Conservation (phyloP, 2,797 vertebrate genomes). For the Hemibagrus guttatus region DNA sequence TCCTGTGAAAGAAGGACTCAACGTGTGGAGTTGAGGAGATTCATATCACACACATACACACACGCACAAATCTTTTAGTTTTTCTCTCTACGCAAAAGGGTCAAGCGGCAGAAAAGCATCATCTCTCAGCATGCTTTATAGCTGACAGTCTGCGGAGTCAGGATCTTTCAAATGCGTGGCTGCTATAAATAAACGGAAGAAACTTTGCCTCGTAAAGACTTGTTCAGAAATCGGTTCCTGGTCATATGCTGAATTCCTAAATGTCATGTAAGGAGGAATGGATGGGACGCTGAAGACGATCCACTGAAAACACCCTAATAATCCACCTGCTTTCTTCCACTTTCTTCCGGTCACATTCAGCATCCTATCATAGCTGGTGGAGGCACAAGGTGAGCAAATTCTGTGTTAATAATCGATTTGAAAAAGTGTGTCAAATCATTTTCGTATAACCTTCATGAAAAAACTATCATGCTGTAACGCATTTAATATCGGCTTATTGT, state of each 20-base stretch:
- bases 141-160: slow-evolving; percentile 12
- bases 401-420: neutral
- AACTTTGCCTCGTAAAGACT: neutral
- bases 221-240: neutral
- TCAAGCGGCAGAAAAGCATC: neutral
- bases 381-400: neutral
- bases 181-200: neutral
- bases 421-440: neutral
- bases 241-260: neutral
- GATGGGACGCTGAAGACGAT: neutral
- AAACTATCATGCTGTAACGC: neutral
- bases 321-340: neutral
- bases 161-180: neutral
- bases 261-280: neutral
- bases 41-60: no score
- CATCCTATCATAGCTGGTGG: neutral
- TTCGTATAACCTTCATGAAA: neutral
- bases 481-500: neutral
- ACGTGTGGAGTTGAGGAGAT: slow-evolving; percentile 8
- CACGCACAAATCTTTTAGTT: neutral
- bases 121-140: slow-evolving; percentile 29
- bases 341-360: neutral
- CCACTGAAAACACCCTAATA: neutral
- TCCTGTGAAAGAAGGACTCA: slow-evolving; percentile 7
- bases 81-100: neutral